Evolutionary conservation across 1,140 invertebrate species (phyloP).

Genomic region (Drosophila nannoptera): DNA sequence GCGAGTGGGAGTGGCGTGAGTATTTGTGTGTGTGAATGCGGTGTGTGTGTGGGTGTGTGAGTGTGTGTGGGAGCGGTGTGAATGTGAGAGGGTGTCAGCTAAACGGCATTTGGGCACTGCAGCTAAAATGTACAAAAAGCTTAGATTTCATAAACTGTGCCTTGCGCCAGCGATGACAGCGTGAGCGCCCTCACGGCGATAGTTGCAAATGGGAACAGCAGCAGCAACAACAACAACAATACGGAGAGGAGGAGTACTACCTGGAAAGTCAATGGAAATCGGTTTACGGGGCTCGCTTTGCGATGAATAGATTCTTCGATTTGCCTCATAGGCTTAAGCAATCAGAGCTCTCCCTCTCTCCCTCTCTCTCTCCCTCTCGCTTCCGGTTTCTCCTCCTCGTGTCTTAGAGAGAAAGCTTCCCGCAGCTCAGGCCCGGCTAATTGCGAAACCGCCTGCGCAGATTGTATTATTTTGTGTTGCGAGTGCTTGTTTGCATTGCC

Average conservation of each 20-base stretch:
- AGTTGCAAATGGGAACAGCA: not conserved
- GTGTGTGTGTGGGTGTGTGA: constrained; percentile 37
- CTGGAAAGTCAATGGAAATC: no score
- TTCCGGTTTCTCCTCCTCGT: no score
- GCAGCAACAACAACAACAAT: not conserved
- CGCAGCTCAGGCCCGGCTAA: not conserved
- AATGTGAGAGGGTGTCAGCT: constrained; percentile 49
- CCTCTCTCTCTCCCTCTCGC: no score
- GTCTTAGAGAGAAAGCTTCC: no score
- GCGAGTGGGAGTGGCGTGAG: not conserved
- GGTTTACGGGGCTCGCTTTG: no score
- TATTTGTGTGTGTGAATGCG: constrained; percentile 16
- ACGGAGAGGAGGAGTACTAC: no score
- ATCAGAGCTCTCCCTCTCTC: no score
- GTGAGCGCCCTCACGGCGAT: constrained; percentile 32
- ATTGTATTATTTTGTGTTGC: no score
- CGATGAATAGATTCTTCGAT: no score
- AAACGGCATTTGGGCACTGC: constrained; percentile 68
- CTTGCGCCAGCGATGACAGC: constrained; percentile 43
- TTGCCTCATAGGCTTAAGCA: no score
- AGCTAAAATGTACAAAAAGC: constrained; percentile 59
- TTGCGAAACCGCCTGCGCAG: not conserved
- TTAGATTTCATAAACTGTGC: constrained; percentile 64
- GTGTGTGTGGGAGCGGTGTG: constrained; percentile 33
- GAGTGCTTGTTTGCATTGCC: constrained; percentile 10